These are phyloP conservation scores for Aplysina aerophoba DNA, from an alignment of 37 sponge, comb jelly and placozoan genomes.

Conservation along the genomic window DNA sequence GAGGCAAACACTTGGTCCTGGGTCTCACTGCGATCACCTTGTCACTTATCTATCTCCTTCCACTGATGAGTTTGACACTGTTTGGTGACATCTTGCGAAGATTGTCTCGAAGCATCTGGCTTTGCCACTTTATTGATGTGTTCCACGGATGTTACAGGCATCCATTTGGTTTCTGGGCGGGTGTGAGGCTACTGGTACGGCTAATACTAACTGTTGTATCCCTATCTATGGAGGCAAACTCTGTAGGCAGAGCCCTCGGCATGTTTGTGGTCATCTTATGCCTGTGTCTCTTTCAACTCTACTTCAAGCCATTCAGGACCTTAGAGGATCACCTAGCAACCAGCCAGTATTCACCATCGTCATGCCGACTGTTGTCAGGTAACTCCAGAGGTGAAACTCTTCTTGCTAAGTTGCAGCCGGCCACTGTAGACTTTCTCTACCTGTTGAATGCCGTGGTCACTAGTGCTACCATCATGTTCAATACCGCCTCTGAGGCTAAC, in stretches of 20 bases:
- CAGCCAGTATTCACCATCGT: neutral
- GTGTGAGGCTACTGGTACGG: neutral
- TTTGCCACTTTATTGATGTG: constrained; percentile 21
- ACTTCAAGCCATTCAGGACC: neutral
- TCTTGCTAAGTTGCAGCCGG: neutral
- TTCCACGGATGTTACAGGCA: constrained; percentile 2
- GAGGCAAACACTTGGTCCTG: constrained; percentile 17
- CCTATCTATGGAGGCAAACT: neutral
- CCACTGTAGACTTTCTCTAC: too few species aligned
- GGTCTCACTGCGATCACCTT: neutral
- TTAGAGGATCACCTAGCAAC: neutral
- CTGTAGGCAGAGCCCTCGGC: neutral
- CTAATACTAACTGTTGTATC: neutral
- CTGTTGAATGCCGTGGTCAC: neutral
- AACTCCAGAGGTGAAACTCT: too few species aligned
- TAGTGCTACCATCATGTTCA: neutral
- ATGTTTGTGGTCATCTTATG: neutral
- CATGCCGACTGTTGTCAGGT: neutral
- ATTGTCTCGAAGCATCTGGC: neutral
- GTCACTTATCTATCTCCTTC: constrained; percentile 1
- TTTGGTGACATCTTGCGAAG: constrained; percentile 11
- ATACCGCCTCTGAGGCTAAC: too few species aligned
- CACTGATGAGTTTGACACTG: neutral
- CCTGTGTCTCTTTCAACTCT: neutral
- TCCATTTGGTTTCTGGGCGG: constrained; percentile 27